These are phyloP conservation scores for Caiman crocodilus DNA, from an alignment of 2,797 vertebrate species.

Conservation along the genomic window DNA sequence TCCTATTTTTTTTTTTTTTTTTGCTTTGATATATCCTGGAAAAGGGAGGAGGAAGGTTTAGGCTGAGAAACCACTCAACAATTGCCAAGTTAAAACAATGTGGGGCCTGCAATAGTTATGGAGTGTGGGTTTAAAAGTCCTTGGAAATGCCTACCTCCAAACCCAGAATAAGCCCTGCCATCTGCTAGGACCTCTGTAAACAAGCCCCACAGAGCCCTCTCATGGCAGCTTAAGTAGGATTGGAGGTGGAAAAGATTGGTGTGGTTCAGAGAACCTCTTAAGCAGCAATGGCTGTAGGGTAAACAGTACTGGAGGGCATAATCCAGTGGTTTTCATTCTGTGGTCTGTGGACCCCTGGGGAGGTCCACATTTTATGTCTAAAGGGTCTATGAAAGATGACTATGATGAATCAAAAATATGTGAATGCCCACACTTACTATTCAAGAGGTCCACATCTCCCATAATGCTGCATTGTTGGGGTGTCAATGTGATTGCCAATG, in stretches of 20 bases:
- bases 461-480: constrained; percentile 31
- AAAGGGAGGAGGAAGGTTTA: not conserved
- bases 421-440: too few species aligned
- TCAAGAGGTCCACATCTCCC: not conserved
- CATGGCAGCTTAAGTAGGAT: not conserved
- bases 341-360: too few species aligned
- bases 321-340: too few species aligned
- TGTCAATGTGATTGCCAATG: not conserved
- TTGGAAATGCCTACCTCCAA: not conserved
- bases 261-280: not conserved
- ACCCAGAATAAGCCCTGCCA: not conserved
- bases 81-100: too few species aligned
- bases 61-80: too few species aligned
- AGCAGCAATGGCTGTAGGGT: not conserved
- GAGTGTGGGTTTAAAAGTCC: not conserved
- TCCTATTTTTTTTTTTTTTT: not conserved
- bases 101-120: too few species aligned
- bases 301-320: not conserved
- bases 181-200: not conserved
- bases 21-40: not conserved
- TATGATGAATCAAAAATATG: too few species aligned
- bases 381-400: too few species aligned
- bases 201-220: not conserved
- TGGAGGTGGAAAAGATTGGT: not conserved
- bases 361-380: too few species aligned